Percentiles rank a stretch among this genome's conserved stretches.
Evolutionary conservation across 2,888 invertebrate species (phyloP).

Genomic region (Drosophila monieri): DNA sequence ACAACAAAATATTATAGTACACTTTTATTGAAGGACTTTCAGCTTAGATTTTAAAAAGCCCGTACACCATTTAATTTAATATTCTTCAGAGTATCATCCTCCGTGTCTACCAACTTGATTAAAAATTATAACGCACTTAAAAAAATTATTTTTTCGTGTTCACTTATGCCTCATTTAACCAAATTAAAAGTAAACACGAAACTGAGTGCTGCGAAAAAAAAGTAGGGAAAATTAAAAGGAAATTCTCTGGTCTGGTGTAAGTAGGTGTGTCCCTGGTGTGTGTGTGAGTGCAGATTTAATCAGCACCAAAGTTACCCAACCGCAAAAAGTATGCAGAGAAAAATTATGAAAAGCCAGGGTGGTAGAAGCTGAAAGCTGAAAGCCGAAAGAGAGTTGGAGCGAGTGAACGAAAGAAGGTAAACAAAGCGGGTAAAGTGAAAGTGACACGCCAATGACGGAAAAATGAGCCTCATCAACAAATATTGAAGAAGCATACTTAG

Average conservation of each 20-base stretch:
- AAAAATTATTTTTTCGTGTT: slow-evolving; percentile 59
- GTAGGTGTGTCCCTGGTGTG: slow-evolving; percentile 3
- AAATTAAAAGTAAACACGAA: slow-evolving; percentile 77
- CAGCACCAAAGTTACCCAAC: slow-evolving; percentile 53
- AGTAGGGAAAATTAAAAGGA: slow-evolving; percentile 35
- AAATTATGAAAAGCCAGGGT: slow-evolving; percentile 55
- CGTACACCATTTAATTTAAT: background rate
- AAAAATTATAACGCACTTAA: slow-evolving; percentile 74
- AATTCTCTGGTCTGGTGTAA: slow-evolving; percentile 21
- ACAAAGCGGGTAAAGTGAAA: slow-evolving; percentile 54
- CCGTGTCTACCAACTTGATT: slow-evolving; percentile 61
- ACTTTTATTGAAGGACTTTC: background rate
- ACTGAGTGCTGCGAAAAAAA: slow-evolving; percentile 29
- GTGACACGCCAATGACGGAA: slow-evolving; percentile 53
- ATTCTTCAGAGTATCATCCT: slow-evolving; percentile 24
- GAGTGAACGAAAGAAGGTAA: slow-evolving; percentile 18
- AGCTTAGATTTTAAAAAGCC: background rate
- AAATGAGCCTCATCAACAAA: slow-evolving; percentile 47
- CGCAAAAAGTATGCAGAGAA: slow-evolving; percentile 71
- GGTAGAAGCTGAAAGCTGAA: background rate
- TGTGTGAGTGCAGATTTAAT: slow-evolving; percentile 58
- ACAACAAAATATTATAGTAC: slow-evolving; percentile 3
- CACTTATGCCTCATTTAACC: slow-evolving; percentile 78
- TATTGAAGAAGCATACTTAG: slow-evolving; percentile 42
- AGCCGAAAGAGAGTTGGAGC: slow-evolving; percentile 3